Percentiles rank a stretch among this genome's conserved stretches.
Conservation (phyloP, 2,797 vertebrate genomes). For the Leuciscus waleckii region DNA sequence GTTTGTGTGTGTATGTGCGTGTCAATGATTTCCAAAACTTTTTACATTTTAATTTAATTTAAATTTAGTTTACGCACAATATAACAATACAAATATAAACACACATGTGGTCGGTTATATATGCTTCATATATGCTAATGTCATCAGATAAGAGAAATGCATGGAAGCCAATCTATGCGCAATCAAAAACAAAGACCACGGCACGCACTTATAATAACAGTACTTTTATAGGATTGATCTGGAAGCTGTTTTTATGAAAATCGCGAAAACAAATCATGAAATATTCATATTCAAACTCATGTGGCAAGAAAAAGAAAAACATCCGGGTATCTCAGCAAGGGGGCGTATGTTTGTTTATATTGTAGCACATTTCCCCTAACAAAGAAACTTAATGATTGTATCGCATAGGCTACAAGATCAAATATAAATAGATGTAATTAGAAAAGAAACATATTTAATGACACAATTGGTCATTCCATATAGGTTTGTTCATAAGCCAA, state of each 20-base stretch:
- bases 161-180: not conserved
- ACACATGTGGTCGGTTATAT: not conserved
- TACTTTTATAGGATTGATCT: not conserved
- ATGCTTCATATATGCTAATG: not conserved
- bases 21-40: not conserved
- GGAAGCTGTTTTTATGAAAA: not conserved
- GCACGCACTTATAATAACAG: no score
- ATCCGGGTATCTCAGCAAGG: constrained; percentile 36
- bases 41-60: not conserved
- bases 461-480: not conserved
- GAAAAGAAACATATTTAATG: not conserved
- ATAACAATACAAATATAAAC: not conserved
- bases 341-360: constrained; percentile 23
- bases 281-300: not conserved
- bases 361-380: not conserved
- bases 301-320: constrained; percentile 1
- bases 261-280: not conserved
- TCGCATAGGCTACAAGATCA: not conserved
- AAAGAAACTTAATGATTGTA: not conserved
- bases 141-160: not conserved
- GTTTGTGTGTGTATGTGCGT: no score
- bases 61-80: not conserved
- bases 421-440: not conserved
- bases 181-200: not conserved
- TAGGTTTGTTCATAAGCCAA: not conserved